Evolutionary conservation across 2,797 vertebrate species (phyloP).

Genomic region (Gastrophryne carolinensis): DNA sequence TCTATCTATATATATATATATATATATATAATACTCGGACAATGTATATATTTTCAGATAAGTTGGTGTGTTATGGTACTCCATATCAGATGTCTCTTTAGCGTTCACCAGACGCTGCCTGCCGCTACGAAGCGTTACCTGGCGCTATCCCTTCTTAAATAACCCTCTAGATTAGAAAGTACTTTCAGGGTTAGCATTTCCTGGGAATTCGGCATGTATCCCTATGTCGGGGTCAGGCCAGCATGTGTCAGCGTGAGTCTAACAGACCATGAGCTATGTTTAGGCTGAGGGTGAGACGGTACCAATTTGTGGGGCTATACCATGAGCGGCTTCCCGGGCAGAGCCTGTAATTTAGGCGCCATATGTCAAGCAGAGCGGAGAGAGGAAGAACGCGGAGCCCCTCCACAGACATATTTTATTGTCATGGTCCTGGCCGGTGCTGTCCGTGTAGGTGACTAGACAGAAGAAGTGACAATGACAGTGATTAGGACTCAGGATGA

Average conservation of each 20-base stretch:
- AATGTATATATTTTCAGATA: too few species aligned
- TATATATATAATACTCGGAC: too few species aligned
- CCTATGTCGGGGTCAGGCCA: background rate
- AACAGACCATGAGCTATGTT: background rate
- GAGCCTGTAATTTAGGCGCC: background rate
- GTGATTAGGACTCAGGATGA: background rate
- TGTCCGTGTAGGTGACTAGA: background rate
- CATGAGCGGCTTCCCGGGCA: background rate
- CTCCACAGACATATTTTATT: too few species aligned
- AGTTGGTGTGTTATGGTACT: too few species aligned
- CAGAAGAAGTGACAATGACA: conserved; percentile 3
- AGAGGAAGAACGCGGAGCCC: background rate
- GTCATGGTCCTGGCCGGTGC: background rate
- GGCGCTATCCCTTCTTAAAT: too few species aligned
- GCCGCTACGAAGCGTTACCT: too few species aligned
- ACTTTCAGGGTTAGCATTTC: too few species aligned
- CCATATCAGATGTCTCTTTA: too few species aligned
- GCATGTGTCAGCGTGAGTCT: background rate
- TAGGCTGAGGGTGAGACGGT: conserved; percentile 2
- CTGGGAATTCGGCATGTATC: too few species aligned
- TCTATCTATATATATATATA: too few species aligned
- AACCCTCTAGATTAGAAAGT: too few species aligned
- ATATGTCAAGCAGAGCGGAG: conserved; percentile 1
- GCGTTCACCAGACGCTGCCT: too few species aligned
- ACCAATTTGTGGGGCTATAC: conserved; percentile 4